Evolutionary conservation across 2,113 vertebrate genomes (phyloP).

Genomic region (Dissostichus mawsoni): DNA sequence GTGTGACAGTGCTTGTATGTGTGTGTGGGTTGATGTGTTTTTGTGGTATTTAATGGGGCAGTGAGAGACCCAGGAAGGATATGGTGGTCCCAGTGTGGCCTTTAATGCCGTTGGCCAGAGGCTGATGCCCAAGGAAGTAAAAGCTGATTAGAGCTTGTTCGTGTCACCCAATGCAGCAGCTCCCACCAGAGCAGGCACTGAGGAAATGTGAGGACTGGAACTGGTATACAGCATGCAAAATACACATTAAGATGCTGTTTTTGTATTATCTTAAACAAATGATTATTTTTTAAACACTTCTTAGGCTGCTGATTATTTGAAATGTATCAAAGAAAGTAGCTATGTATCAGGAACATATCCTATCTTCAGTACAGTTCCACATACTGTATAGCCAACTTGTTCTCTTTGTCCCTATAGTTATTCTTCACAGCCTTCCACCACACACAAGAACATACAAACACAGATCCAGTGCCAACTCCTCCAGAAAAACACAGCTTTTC

Average conservation of each 20-base stretch:
- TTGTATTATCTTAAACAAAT: neutral
- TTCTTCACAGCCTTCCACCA: conserved; percentile 35
- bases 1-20: neutral
- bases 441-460: neutral
- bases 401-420: neutral
- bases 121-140: conserved; percentile 80
- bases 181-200: conserved; percentile 24
- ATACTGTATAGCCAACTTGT: neutral
- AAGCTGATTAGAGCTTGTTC: conserved; percentile 78
- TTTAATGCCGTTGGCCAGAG: conserved; percentile 75
- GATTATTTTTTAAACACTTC: neutral
- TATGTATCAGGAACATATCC: no score
- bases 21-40: conserved; percentile 49
- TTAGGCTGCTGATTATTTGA: no score
- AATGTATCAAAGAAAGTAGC: no score
- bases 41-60: conserved; percentile 63
- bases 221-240: neutral
- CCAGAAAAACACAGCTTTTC: neutral
- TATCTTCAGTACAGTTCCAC: no score
- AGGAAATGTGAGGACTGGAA: conserved; percentile 1
- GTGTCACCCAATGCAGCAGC: conserved; percentile 46
- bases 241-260: neutral
- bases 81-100: conserved; percentile 77
- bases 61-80: conserved; percentile 62
- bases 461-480: neutral